phyloP scores from a whole-genome alignment of 2,888 invertebrate genomes.

The Phyto melanocephala region DNA sequence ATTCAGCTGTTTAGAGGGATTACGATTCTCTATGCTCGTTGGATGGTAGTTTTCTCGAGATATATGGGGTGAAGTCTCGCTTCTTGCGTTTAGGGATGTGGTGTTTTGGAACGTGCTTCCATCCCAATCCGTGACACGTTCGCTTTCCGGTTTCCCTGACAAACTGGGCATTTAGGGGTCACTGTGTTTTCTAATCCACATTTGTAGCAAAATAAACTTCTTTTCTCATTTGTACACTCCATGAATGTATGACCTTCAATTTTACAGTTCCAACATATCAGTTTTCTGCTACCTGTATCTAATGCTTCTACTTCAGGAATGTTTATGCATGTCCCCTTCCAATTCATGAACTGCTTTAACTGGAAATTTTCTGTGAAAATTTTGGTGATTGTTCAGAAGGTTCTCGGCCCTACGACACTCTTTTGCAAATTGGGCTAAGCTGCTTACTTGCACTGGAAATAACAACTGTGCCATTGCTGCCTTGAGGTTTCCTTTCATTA shows the following conservation, averaged over 20 bases:
- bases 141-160: background rate
- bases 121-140: background rate
- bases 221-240: background rate
- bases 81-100: background rate
- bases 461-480: slow-evolving; percentile 1
- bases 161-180: background rate
- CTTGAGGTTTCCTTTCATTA: too few species aligned
- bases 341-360: background rate
- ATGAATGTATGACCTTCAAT: background rate
- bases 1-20: background rate
- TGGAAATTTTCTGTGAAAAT: background rate
- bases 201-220: background rate
- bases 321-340: background rate
- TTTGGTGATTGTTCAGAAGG: background rate
- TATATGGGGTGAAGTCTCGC: too few species aligned
- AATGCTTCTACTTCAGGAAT: background rate
- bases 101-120: background rate
- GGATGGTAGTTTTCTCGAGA: too few species aligned
- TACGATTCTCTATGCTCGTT: background rate
- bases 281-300: background rate
- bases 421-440: background rate
- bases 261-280: background rate
- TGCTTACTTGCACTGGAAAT: background rate
- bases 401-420: background rate
- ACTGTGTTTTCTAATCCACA: background rate